Evolutionary conservation across 2,113 vertebrate genomes (phyloP).

Genomic region (Phoxinus phoxinus): DNA sequence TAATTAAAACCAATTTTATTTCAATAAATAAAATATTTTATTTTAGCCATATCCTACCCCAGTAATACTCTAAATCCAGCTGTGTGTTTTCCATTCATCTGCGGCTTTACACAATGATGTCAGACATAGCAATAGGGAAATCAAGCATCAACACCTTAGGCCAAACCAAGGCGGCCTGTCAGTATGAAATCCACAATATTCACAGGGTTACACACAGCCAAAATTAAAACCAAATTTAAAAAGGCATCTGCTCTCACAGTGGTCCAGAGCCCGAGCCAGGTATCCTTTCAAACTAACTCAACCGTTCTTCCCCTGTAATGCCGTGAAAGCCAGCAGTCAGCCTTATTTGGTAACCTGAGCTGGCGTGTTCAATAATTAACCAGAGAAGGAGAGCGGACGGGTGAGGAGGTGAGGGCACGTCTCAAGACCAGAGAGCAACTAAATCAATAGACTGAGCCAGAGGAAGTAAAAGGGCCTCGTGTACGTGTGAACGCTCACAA

Average conservation of each 20-base stretch:
- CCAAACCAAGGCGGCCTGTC: slow-evolving; percentile 13
- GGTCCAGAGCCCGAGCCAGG: not conserved
- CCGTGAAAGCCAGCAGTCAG: slow-evolving; percentile 47
- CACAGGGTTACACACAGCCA: not conserved
- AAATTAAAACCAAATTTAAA: slow-evolving; percentile 1
- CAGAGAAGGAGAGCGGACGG: slow-evolving; percentile 19
- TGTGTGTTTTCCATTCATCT: slow-evolving; percentile 6
- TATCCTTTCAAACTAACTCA: slow-evolving; percentile 37
- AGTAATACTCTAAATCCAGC: not conserved
- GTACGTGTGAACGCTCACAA: slow-evolving; percentile 19
- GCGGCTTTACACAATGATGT: slow-evolving; percentile 20
- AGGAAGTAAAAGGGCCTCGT: slow-evolving; percentile 23
- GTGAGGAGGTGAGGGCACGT: slow-evolving; percentile 28
- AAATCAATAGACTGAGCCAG: slow-evolving; percentile 38
- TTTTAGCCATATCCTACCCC: not conserved
- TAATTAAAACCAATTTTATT: not conserved
- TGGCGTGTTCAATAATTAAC: slow-evolving; percentile 58
- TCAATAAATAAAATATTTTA: not conserved
- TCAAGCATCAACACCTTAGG: slow-evolving; percentile 29
- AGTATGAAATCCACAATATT: not conserved
- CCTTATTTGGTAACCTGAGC: slow-evolving; percentile 56
- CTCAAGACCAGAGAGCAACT: slow-evolving; percentile 39
- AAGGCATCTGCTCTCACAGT: slow-evolving; percentile 16
- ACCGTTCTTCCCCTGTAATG: slow-evolving; percentile 47
- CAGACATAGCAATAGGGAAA: slow-evolving; percentile 34